These are phyloP conservation scores for Clarias laeviceps DNA, from an alignment of 2,797 vertebrate species.

Conservation along the genomic window DNA sequence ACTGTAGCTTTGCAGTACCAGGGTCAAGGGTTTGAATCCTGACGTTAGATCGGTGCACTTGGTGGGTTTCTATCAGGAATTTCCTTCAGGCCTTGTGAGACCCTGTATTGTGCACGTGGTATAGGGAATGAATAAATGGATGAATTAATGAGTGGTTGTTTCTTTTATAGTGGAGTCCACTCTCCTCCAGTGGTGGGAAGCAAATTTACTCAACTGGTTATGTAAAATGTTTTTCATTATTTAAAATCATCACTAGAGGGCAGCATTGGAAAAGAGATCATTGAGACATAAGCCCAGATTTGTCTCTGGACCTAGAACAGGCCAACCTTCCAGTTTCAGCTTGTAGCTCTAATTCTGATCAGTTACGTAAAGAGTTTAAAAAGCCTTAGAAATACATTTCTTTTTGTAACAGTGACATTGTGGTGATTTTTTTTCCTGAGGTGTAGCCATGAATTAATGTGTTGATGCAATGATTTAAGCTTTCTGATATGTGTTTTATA, in stretches of 20 bases:
- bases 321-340: neutral
- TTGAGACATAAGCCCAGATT: neutral
- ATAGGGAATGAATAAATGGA: too few relatives aligned
- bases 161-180: constrained; percentile 2
- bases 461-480: neutral
- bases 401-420: neutral
- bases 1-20: too few relatives aligned
- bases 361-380: neutral
- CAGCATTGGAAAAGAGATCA: constrained; percentile 36
- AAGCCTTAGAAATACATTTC: neutral
- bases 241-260: constrained; percentile 68
- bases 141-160: neutral
- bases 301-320: neutral
- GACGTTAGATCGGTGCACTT: too few relatives aligned
- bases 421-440: neutral
- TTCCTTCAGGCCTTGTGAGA: too few relatives aligned
- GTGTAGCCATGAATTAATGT: neutral
- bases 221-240: constrained; percentile 7
- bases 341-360: neutral
- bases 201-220: neutral
- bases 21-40: too few relatives aligned
- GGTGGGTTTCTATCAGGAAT: too few relatives aligned
- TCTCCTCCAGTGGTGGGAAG: constrained; percentile 52
- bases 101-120: too few relatives aligned
- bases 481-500: neutral